phyloP scores from a whole-genome alignment of 2,888 invertebrate genomes.

The Polyploca ridens region DNA sequence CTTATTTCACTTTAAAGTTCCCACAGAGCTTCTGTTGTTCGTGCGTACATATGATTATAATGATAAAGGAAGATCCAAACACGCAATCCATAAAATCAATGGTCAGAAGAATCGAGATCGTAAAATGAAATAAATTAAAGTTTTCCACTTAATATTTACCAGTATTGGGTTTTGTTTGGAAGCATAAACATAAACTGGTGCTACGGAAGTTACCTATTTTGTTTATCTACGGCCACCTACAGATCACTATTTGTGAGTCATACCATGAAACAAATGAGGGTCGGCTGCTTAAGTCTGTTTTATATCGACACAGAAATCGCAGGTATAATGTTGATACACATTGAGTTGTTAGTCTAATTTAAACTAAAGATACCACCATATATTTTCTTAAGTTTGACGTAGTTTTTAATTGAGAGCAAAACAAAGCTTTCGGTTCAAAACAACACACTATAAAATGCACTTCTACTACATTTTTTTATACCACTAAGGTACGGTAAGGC shows the following conservation, averaged over 20 bases:
- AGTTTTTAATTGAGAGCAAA: too few relatives aligned
- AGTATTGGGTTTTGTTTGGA: not conserved
- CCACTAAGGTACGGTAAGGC: too few relatives aligned
- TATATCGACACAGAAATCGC: not conserved
- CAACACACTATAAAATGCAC: too few relatives aligned
- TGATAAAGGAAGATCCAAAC: not conserved
- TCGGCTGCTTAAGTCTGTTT: not conserved
- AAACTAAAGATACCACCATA: too few relatives aligned
- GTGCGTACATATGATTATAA: not conserved
- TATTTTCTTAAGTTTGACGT: too few relatives aligned
- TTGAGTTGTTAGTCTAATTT: not conserved
- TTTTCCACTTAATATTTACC: not conserved
- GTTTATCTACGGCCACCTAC: conserved; percentile 7
- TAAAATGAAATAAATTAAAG: not conserved
- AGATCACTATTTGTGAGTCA: conserved; percentile 1
- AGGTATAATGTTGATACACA: not conserved
- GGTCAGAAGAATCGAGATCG: not conserved
- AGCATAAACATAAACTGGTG: not conserved
- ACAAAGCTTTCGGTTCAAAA: too few relatives aligned
- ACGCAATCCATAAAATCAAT: not conserved
- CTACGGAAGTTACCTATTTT: conserved; percentile 1
- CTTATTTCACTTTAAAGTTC: too few relatives aligned
- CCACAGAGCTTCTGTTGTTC: too few relatives aligned
- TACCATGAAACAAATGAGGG: not conserved
- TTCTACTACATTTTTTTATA: too few relatives aligned